Percentiles rank a stretch among this genome's conserved stretches.
Conservation (phyloP, 2,797 vertebrate genomes). For the Antennarius maculatus region DNA sequence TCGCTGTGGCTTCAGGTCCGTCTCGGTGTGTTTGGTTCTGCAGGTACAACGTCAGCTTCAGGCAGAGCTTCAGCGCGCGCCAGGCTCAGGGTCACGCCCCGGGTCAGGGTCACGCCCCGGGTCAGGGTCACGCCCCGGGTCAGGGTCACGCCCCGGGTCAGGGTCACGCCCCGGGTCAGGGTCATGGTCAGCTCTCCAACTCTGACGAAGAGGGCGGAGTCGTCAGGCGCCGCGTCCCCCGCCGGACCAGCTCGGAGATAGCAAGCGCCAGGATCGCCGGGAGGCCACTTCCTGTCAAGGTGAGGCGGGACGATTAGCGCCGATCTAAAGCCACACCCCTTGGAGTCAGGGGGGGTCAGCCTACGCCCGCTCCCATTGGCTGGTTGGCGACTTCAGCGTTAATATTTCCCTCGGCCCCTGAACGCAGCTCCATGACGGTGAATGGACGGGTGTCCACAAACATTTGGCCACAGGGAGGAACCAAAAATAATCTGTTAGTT, state of each 20-base stretch:
- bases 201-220: constrained; percentile 80
- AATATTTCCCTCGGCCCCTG: no score
- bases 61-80: constrained; percentile 88
- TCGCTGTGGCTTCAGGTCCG: constrained; percentile 67
- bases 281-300: constrained; percentile 85
- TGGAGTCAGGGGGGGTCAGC: no score
- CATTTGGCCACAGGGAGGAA: no score
- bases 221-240: constrained; percentile 86
- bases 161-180: no score
- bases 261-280: constrained; percentile 92
- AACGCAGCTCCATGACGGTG: no score
- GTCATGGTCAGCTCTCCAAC: constrained; percentile 61
- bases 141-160: constrained; percentile 47
- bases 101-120: constrained; percentile 9
- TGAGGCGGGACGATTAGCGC: constrained; percentile 32
- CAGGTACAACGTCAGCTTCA: constrained; percentile 98
- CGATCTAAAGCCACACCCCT: no score
- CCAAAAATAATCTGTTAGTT: no score
- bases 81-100: constrained; percentile 73
- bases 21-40: constrained; percentile 77
- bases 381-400: no score
- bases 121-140: constrained; percentile 48
- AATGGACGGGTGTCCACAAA: no score
- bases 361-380: no score
- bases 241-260: constrained; percentile 91